These are phyloP conservation scores for Galemys pyrenaicus DNA, from an alignment of 2,113 vertebrate species.

Conservation along the genomic window DNA sequence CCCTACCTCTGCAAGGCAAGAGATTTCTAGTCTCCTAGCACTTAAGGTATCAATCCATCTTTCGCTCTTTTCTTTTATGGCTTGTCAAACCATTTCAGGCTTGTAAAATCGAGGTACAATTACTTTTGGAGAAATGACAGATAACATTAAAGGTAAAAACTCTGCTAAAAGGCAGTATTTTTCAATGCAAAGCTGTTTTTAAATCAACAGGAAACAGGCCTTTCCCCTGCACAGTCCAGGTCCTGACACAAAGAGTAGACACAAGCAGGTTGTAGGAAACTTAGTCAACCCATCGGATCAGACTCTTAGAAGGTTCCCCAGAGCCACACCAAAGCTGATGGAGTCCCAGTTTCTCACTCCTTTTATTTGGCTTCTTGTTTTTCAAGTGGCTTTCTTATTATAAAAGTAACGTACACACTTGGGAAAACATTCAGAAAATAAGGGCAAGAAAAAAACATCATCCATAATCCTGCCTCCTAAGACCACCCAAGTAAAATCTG, in stretches of 20 bases:
- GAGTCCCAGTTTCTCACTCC: background rate
- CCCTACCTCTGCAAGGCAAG: background rate
- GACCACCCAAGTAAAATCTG: conserved; percentile 6
- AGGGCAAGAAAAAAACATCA: conserved; percentile 1
- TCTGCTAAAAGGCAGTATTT: background rate
- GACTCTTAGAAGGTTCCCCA: background rate
- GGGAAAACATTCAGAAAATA: background rate
- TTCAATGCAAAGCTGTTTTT: background rate
- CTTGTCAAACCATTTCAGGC: background rate
- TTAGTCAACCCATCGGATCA: background rate
- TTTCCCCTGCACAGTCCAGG: background rate
- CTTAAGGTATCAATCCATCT: background rate
- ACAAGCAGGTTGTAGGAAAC: background rate
- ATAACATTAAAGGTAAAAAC: background rate
- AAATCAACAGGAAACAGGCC: background rate
- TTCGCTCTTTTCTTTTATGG: background rate
- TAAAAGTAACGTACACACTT: background rate
- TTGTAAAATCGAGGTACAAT: background rate
- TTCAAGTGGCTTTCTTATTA: background rate
- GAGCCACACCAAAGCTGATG: background rate
- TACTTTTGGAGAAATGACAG: conserved; percentile 35
- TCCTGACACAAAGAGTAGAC: background rate
- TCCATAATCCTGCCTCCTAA: background rate
- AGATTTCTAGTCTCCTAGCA: background rate
- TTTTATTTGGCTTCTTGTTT: background rate